Evolutionary conservation across 35 echinoderm and acorn worm genomes (phyloP), one percentile per base, ranked within the genome.

Genomic region (Holothuria glaberrima): DNA sequence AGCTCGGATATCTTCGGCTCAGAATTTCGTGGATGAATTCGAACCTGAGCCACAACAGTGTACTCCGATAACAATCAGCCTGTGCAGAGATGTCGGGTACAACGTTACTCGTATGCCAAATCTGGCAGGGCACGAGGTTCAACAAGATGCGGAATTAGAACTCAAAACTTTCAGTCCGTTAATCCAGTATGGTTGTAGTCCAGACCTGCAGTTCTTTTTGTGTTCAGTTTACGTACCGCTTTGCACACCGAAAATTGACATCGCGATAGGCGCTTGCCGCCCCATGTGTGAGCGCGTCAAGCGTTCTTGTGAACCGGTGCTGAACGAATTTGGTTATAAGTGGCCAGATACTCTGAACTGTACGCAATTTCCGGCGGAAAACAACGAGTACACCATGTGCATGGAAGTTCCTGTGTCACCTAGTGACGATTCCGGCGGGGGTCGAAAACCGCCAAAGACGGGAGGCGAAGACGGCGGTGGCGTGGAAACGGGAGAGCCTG

Each of bases 41-140:
- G 83, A 97, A 38, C 95, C 91, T 0, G 86, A 97, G 72, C 92
- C 95, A 22, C 82, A 80, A 9, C 82, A 93, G 64, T 99, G 97
- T 70, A 85, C 89, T 27, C 91, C 97, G 24, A 99, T 99, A 58
- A 93, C 88, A 17, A 94, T 99, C 12, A 91, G 93, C 57, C 48
- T 91, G 0, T 99, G 97, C 35, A 77, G 93, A 22, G 93, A 92
- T 44, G 79, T 99, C 16, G 97, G 97, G 4, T 99, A 99, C 80
- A 99, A 99, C 58, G 68, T 92, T 52, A 99, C 97, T 9, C 91
- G 91, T 12, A 99, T 99, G 97, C 97, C 97, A 4, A 99, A 99
- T 58, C 83, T 99, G 27, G 93, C 95, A 14, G 97, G 93, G 1
- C 93, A 99, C 58, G 97, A 99, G 86, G 67, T 94, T 6, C 97